Evolutionary conservation across 2,888 invertebrate genomes (phyloP).

Genomic region (Phania funesta): DNA sequence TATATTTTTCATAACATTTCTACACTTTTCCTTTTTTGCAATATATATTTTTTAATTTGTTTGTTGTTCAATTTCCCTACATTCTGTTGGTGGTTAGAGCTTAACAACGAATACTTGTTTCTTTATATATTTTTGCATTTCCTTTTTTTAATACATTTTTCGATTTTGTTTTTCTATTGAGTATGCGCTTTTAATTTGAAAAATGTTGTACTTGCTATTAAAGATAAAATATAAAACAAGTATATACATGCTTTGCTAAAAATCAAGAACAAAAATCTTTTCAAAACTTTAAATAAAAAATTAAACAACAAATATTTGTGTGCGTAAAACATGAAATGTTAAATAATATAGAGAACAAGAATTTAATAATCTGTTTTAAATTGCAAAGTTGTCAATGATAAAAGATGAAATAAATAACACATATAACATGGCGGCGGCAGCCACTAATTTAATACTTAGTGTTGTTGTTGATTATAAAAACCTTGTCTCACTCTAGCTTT

Average conservation of each 20-base stretch:
- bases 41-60: background rate
- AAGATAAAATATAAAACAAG: constrained; percentile 30
- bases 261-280: background rate
- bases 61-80: constrained; percentile 22
- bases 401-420: background rate
- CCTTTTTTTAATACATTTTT: constrained; percentile 18
- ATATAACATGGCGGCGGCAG: constrained; percentile 20
- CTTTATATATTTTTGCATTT: background rate
- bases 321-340: background rate
- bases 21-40: background rate
- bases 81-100: constrained; percentile 34
- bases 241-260: constrained; percentile 14
- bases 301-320: background rate
- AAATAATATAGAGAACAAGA: background rate
- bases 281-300: background rate
- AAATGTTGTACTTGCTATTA: constrained; percentile 21
- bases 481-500: constrained; percentile 11
- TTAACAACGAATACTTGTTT: constrained; percentile 21
- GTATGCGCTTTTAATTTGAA: constrained; percentile 56
- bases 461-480: background rate
- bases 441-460: background rate
- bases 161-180: constrained; percentile 39
- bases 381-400: background rate
- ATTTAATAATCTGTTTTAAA: background rate
- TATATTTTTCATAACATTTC: background rate